Evolutionary conservation across 2,113 vertebrate species (phyloP).

Genomic region (Nothocercus julius): DNA sequence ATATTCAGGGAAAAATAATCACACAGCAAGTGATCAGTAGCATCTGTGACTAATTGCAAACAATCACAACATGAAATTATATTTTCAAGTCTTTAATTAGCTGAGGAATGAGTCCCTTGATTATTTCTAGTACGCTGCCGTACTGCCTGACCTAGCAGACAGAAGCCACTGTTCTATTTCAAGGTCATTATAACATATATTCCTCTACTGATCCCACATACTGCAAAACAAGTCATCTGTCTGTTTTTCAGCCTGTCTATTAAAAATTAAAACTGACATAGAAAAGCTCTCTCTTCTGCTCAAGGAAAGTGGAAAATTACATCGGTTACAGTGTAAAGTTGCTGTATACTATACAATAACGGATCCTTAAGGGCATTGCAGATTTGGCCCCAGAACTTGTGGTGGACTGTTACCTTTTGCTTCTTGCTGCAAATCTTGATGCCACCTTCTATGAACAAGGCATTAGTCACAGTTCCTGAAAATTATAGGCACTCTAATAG

Average conservation of each 20-base stretch:
- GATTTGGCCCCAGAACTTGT: neutral
- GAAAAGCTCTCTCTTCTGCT: neutral
- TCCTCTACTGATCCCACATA: neutral
- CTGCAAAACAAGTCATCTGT: neutral
- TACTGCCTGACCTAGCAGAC: conserved; percentile 1
- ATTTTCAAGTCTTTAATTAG: conserved; percentile 43
- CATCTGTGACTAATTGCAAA: conserved; percentile 51
- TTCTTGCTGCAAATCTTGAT: neutral
- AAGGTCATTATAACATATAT: neutral
- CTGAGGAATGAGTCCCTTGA: conserved; percentile 18
- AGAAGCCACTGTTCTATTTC: neutral
- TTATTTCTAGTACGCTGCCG: conserved; percentile 8
- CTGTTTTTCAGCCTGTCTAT: neutral
- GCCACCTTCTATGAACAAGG: neutral
- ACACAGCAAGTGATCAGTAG: conserved; percentile 14
- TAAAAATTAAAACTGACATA: neutral
- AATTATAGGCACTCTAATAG: neutral
- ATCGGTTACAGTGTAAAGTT: neutral
- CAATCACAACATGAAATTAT: conserved; percentile 44
- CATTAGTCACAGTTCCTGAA: neutral
- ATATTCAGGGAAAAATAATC: conserved; percentile 29
- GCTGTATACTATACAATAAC: neutral
- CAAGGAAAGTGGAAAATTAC: neutral
- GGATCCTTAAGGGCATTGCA: neutral
- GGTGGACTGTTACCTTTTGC: neutral